Conservation (phyloP, 2,113 vertebrate genomes). For the Python bivittatus region DNA sequence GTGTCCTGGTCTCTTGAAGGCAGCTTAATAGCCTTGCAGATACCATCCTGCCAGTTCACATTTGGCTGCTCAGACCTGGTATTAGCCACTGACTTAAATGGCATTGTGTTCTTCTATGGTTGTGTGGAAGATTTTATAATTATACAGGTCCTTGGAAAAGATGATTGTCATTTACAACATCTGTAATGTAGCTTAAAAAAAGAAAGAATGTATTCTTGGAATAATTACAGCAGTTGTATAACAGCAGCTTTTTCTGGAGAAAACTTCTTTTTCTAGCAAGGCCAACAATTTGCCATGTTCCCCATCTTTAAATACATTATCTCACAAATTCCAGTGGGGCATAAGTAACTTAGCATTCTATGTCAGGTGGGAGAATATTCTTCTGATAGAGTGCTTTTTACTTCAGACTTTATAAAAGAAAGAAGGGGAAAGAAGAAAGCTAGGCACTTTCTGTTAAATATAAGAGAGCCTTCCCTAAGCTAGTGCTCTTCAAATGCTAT, state of each 20-base stretch:
- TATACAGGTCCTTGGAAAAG: neutral
- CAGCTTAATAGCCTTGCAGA: slow-evolving; percentile 53
- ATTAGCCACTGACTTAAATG: slow-evolving; percentile 34
- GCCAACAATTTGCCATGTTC: neutral
- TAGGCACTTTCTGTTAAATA: neutral
- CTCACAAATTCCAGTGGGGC: neutral
- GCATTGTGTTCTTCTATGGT: slow-evolving; percentile 15
- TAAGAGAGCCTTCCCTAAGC: neutral
- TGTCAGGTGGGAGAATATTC: neutral
- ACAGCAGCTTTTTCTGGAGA: neutral
- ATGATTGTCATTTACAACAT: slow-evolving; percentile 23
- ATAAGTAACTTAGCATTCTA: neutral
- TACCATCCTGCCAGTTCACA: slow-evolving; percentile 57
- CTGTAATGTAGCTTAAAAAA: neutral
- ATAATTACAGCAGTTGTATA: neutral
- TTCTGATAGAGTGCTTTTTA: neutral
- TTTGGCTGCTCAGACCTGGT: slow-evolving; percentile 40
- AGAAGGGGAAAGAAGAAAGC: too few relatives aligned
- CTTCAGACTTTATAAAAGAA: neutral
- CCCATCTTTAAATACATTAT: neutral
- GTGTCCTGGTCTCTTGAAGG: slow-evolving; percentile 36
- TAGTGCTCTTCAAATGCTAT: too few relatives aligned
- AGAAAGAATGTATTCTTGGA: neutral
- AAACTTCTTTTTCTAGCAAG: neutral
- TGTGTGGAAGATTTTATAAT: neutral